These are phyloP conservation scores for Miichthys miiuy DNA, from an alignment of 2,797 vertebrate genomes.

Conservation along the genomic window DNA sequence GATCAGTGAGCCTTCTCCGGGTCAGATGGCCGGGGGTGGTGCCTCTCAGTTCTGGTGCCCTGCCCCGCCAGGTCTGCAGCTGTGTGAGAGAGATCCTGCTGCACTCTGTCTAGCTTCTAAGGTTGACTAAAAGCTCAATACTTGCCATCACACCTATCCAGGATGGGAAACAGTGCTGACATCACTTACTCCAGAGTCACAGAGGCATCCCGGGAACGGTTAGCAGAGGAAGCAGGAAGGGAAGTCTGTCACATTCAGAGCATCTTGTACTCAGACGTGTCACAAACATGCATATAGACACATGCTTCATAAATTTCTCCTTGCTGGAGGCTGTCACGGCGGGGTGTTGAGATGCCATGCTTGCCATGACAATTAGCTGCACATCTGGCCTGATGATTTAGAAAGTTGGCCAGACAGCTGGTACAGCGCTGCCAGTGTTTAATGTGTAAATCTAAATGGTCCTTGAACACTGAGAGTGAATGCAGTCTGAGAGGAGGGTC, in stretches of 20 bases:
- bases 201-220: conserved; percentile 19
- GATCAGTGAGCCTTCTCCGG: conserved; percentile 62
- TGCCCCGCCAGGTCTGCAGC: conserved; percentile 45
- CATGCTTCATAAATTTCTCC: conserved; percentile 61
- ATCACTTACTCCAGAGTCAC: conserved; percentile 7
- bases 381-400: conserved; percentile 75
- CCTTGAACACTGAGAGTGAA: conserved; percentile 26
- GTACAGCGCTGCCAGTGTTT: conserved; percentile 47
- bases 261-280: conserved; percentile 1
- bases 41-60: conserved; percentile 23
- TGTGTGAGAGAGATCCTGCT: conserved; percentile 37
- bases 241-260: conserved; percentile 15
- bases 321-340: conserved; percentile 60
- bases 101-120: conserved; percentile 22
- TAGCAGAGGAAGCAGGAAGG: conserved; percentile 6
- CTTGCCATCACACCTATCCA: not conserved
- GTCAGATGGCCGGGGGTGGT: conserved; percentile 57
- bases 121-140: conserved; percentile 6
- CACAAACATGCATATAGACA: conserved; percentile 42
- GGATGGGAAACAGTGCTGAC: conserved; percentile 8
- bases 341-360: conserved; percentile 43
- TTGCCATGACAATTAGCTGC: conserved; percentile 72
- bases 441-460: conserved; percentile 63
- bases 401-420: conserved; percentile 63
- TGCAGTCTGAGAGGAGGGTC: not conserved